These are phyloP conservation scores for Ctenomys sociabilis DNA, from an alignment of 2,113 vertebrate genomes.

Conservation along the genomic window DNA sequence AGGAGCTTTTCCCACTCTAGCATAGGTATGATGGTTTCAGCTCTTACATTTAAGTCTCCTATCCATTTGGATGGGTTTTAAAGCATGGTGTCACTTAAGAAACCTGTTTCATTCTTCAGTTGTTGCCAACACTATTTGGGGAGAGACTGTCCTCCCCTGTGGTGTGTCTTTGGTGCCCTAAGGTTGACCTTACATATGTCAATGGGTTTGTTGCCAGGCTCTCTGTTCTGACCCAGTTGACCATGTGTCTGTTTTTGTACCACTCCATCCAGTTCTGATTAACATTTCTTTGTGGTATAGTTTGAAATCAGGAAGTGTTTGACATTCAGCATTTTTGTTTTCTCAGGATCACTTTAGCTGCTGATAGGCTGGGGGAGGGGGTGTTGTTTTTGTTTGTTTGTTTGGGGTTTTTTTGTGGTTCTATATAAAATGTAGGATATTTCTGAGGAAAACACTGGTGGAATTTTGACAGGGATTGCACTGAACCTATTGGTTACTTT, in stretches of 20 bases:
- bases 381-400: too few relatives aligned
- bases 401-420: not conserved
- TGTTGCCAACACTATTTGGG: not conserved
- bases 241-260: not conserved
- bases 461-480: not conserved
- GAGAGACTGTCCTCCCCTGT: not conserved
- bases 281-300: not conserved
- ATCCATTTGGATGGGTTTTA: not conserved
- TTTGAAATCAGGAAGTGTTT: not conserved
- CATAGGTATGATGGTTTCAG: too few relatives aligned
- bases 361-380: too few relatives aligned
- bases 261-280: not conserved
- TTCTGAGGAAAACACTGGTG: not conserved
- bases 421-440: not conserved
- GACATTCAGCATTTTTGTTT: not conserved
- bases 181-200: too few relatives aligned
- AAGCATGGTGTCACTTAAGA: not conserved
- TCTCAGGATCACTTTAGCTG: not conserved
- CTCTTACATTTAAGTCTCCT: not conserved
- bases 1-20: too few relatives aligned
- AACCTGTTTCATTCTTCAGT: not conserved
- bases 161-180: not conserved
- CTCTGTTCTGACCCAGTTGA: not conserved
- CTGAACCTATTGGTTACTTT: too few relatives aligned
- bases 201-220: not conserved